Evolutionary conservation across 2,797 vertebrate genomes (phyloP).

Genomic region (Tenualosa ilisha): DNA sequence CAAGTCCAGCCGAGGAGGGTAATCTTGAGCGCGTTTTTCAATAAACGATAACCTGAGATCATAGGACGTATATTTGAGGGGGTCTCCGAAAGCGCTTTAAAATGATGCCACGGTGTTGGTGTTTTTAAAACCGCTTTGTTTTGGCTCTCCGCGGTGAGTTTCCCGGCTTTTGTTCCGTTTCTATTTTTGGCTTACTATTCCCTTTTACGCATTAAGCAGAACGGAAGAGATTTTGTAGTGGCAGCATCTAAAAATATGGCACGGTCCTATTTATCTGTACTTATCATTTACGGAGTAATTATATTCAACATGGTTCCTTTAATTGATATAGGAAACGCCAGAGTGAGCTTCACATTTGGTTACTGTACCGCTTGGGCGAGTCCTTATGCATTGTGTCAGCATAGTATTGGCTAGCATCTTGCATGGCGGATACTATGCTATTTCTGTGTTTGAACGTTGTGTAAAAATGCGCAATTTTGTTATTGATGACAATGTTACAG

Average conservation of each 20-base stretch:
- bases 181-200: neutral
- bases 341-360: neutral
- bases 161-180: constrained; percentile 39
- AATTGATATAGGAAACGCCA: neutral
- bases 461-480: neutral
- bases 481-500: neutral
- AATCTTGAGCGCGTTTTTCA: neutral
- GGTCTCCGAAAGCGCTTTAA: constrained; percentile 3
- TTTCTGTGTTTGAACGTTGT: neutral
- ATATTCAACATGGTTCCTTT: neutral
- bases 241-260: neutral
- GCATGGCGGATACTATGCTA: neutral
- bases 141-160: constrained; percentile 34
- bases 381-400: constrained; percentile 12
- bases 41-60: neutral
- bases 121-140: constrained; percentile 32
- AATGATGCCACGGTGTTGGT: constrained; percentile 14
- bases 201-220: neutral
- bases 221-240: neutral
- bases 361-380: constrained; percentile 15
- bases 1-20: neutral
- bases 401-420: neutral
- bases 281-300: neutral
- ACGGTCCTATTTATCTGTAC: neutral
- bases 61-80: neutral